Evolutionary conservation across 92 coral and sea anemone genomes (phyloP).

Genomic region (Blastomussa wellsi): DNA sequence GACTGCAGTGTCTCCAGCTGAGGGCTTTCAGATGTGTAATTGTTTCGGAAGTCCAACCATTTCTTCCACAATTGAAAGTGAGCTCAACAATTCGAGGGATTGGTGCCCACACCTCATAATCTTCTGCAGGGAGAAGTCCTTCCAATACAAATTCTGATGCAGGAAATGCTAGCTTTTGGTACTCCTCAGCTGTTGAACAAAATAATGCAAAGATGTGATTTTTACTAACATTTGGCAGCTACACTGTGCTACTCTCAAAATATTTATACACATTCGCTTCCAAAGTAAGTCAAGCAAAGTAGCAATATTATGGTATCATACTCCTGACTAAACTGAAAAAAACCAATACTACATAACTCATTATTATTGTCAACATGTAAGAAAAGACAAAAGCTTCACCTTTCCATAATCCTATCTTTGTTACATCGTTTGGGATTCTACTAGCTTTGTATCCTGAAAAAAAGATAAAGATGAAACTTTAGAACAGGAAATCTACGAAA

Average conservation of each 20-base stretch:
- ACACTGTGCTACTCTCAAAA: neutral
- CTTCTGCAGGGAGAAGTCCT: conserved; percentile 30
- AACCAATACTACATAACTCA: no score
- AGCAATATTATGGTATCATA: neutral
- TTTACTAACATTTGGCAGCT: neutral
- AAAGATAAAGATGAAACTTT: neutral
- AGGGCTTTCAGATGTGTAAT: conserved; percentile 32
- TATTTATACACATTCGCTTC: neutral
- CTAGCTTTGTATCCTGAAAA: conserved; percentile 21
- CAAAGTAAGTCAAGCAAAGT: neutral
- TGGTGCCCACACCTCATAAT: conserved; percentile 50
- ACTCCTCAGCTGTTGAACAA: conserved; percentile 49
- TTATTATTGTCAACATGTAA: conserved; percentile 4
- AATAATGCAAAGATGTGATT: neutral
- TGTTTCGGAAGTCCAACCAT: conserved; percentile 57
- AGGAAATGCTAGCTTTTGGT: conserved; percentile 51
- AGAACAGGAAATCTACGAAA: conserved; percentile 1
- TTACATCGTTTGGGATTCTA: conserved; percentile 21
- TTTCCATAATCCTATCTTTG: conserved; percentile 37
- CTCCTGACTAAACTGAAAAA: no score
- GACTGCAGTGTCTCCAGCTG: conserved; percentile 53
- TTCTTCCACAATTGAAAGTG: conserved; percentile 40
- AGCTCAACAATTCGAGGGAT: conserved; percentile 48
- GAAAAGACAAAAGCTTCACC: neutral
- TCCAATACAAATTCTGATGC: conserved; percentile 56